Conservation (phyloP, 1,140 invertebrate species). For the Geopemphigus sp. region DNA sequence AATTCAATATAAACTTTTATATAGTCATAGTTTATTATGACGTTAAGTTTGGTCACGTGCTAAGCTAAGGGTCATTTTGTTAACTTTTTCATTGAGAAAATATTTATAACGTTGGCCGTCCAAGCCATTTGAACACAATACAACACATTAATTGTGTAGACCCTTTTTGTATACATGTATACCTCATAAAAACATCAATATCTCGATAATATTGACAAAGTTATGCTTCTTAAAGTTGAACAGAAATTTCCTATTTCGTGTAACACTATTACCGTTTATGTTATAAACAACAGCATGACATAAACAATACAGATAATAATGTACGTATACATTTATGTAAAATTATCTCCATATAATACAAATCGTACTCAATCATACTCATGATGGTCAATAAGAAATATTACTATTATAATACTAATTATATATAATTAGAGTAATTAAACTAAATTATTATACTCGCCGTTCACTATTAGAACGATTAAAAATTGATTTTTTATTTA, state of each 20-base stretch:
- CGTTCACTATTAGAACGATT: too few species aligned
- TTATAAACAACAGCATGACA: too few species aligned
- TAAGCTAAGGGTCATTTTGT: neutral
- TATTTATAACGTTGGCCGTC: neutral
- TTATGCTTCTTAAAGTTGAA: neutral
- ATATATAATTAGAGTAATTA: too few species aligned
- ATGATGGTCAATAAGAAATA: too few species aligned
- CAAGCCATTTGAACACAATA: conserved; percentile 10
- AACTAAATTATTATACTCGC: too few species aligned
- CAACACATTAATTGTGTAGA: conserved; percentile 19
- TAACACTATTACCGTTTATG: too few species aligned
- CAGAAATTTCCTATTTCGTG: too few species aligned
- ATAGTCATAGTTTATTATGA: neutral
- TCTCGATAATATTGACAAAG: neutral
- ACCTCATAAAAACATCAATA: neutral
- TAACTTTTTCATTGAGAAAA: neutral
- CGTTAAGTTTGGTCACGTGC: neutral
- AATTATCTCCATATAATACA: too few species aligned
- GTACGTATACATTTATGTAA: too few species aligned
- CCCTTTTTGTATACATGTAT: neutral
- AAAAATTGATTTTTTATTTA: too few species aligned
- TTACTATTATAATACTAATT: too few species aligned
- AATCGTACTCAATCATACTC: too few species aligned
- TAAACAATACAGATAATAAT: neutral
- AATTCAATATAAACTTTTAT: conserved; percentile 12